phyloP scores from a whole-genome alignment of 2,797 vertebrate genomes.

The Platyrinchus mystaceus region DNA sequence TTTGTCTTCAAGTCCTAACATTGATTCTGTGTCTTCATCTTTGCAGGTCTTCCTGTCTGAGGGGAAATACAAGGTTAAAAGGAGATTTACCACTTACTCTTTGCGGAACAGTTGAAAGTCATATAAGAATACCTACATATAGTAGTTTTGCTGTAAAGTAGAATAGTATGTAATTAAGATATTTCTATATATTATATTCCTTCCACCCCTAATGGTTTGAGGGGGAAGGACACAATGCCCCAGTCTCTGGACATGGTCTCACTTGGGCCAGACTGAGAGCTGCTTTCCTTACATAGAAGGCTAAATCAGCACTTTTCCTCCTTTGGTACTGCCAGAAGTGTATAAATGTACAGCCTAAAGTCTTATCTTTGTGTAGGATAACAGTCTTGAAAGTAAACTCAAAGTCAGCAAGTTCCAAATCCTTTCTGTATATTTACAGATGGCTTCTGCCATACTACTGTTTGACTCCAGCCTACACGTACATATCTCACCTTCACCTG shows the following conservation, averaged over 20 bases:
- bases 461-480: background rate
- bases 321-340: background rate
- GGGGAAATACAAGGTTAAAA: background rate
- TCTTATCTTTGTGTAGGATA: background rate
- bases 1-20: background rate
- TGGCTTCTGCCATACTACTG: background rate
- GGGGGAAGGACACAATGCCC: background rate
- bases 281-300: background rate
- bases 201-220: background rate
- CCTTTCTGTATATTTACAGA: background rate
- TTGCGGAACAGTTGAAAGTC: background rate
- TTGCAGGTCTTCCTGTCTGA: background rate
- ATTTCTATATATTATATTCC: background rate
- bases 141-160: background rate
- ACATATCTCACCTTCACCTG: background rate
- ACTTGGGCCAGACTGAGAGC: background rate
- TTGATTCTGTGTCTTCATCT: background rate
- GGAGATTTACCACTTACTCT: background rate
- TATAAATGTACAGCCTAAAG: background rate
- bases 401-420: conserved; percentile 5
- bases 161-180: background rate
- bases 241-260: background rate
- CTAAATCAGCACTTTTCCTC: background rate
- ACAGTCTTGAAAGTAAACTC: background rate
- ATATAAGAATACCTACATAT: background rate